Evolutionary conservation across 2,888 invertebrate species (phyloP), one percentile per base, ranked within the genome.

Genomic region (Dastarcus helophoroides): DNA sequence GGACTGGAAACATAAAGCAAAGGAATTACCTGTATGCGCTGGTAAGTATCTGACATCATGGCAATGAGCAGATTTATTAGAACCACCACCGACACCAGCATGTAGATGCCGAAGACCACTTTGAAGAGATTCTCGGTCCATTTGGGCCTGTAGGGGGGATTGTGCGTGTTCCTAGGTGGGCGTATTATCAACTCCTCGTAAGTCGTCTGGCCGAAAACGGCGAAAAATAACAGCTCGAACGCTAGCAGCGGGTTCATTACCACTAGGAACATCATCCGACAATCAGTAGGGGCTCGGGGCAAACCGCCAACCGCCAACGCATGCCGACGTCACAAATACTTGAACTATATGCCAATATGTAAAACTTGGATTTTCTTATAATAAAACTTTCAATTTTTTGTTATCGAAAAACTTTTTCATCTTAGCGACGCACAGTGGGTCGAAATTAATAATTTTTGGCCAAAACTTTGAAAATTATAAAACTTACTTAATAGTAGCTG

Each of bases 11-110:
- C 69, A 72, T 64, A 67, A 61, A 60, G 44, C 35, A 44, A 42
- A 44, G 15, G 11, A 9, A 66, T 75, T 79, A 95, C 95, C 79
- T 98, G 89, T 58, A 95, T 95, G 59, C 94, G 79, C 66, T 97
- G 95, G 68, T 98, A 97, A 54, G 97, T 97, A 75, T 97, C 95
- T 67, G 94, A 94, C 94, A 97, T 95, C 95, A 97, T 95, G 71
- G 97, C 97, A 77, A 97, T 97, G 63, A 97, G 83, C 62, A 97
- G 80, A 69, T 97, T 95, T 69, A 95, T 90, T 57, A 97, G 79
- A 61, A 97, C 95, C 67, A 97, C 88, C 61, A 94, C 83, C 50
- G 93, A 91, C 63, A 97, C 90, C 77, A 95, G 79, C 79, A 95
- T 82, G 77, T 95, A 97, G 64, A 89, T 78, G 53, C 93, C 95